Evolutionary conservation across 2,113 vertebrate species (phyloP), one percentile per base, ranked within the genome.

Genomic region (Chauna torquata): DNA sequence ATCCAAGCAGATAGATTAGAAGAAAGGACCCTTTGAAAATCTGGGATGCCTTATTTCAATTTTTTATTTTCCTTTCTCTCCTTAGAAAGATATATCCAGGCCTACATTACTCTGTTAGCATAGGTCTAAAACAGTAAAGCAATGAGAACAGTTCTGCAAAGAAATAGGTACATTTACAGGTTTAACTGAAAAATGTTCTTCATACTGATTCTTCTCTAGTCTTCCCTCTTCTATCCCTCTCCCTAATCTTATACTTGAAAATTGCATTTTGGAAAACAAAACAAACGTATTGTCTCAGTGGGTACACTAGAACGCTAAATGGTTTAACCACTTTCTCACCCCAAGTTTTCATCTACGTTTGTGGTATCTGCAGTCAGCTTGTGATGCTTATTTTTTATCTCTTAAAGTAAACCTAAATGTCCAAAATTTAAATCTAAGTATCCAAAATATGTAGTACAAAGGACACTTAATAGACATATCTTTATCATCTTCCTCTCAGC

Each of bases 1-100:
- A 98, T 98, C 96, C 96, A 96, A 94, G 95, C 98, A 96, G 98
- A 98, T 97, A 98, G 98, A 99, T 98, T 98, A 98, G 98, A 98
- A 98, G 98, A 95, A 96, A 92, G 91, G 91, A 64, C 94, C 92
- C 89, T 98, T 98, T 96, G 97, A 97, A 98, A 98, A 97, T 98
- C 97, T 59, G 76, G 97, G 96, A 97, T 93, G 89, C 97, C 88
- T 97, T 96, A 40, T 94, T 96, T 96, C 82, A 95, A 8, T 42
- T 76, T 57, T 93, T 81, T 93, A 58, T 20, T 77, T 50, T 87
- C 64, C 16, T 58, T 93, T 82, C 32, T 90, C 80, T 90, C 27
- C 55, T 54, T 93, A 83, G 38, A 79, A 84, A 83, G 82, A 45
- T 86, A 58, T 40, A 76, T 78, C 62, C 92, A 80, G 59, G 50